These are phyloP conservation scores for Drosophila neonasuta DNA, from an alignment of 2,888 invertebrate species.

Conservation along the genomic window DNA sequence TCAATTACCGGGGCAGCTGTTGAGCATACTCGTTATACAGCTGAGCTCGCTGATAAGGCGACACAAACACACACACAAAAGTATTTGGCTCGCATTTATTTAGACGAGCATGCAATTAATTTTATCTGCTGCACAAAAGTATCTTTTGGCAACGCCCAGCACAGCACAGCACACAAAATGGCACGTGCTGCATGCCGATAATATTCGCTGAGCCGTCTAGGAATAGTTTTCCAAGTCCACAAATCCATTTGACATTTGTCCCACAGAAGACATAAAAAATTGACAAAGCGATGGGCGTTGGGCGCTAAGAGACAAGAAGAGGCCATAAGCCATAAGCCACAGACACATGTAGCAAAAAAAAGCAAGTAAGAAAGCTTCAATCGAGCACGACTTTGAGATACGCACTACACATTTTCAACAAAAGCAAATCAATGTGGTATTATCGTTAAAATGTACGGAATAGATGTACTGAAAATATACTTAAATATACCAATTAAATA, in stretches of 20 bases:
- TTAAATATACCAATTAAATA: too few species aligned
- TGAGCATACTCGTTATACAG: conserved; percentile 14
- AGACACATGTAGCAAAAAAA: conserved; percentile 36
- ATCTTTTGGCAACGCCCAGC: conserved; percentile 29
- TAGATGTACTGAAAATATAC: too few species aligned
- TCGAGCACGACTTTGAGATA: too few species aligned
- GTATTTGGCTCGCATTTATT: conserved; percentile 33
- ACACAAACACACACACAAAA: not conserved
- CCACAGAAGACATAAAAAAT: conserved; percentile 35
- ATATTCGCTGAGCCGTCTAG: conserved; percentile 6
- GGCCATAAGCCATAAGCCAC: conserved; percentile 49
- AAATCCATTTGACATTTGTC: conserved; percentile 49
- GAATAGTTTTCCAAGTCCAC: conserved; percentile 30
- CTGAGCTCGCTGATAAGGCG: conserved; percentile 15
- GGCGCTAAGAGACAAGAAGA: not conserved
- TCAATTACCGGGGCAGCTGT: conserved; percentile 48
- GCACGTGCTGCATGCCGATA: conserved; percentile 53
- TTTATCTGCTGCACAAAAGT: conserved; percentile 56
- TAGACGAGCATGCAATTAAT: conserved; percentile 59
- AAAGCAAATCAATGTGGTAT: too few species aligned
- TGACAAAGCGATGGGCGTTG: not conserved
- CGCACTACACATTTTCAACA: too few species aligned
- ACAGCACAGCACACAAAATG: conserved; percentile 23
- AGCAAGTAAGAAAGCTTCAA: too few species aligned
- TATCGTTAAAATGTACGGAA: too few species aligned